These are phyloP conservation scores for Allobates femoralis DNA, from an alignment of 2,797 vertebrate genomes.

Conservation along the genomic window DNA sequence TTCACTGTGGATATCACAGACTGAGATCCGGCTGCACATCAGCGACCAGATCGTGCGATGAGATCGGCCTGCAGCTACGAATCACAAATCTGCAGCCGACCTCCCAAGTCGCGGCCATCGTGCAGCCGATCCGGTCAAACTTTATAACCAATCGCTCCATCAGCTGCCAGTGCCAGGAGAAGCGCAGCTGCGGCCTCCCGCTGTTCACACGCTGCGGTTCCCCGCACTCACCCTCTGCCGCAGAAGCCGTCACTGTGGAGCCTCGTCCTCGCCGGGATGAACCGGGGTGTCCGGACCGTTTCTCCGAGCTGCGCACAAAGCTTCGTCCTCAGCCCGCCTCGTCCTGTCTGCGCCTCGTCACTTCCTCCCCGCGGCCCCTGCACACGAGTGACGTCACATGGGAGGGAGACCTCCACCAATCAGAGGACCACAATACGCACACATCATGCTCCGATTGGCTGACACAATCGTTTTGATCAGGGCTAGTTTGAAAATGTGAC, in stretches of 20 bases:
- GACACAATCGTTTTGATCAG: fast-evolving
- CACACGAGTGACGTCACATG: too few relatives aligned
- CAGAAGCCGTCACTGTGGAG: neutral
- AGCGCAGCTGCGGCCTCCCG: too few relatives aligned
- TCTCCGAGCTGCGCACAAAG: conserved; percentile 14
- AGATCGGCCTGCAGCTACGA: too few relatives aligned
- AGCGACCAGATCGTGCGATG: too few relatives aligned
- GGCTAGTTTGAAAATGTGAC: neutral
- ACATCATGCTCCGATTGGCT: neutral
- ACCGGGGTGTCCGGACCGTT: neutral
- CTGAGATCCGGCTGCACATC: too few relatives aligned
- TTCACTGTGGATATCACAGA: too few relatives aligned
- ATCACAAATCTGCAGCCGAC: too few relatives aligned
- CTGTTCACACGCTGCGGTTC: too few relatives aligned
- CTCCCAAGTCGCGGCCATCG: too few relatives aligned
- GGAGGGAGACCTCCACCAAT: too few relatives aligned
- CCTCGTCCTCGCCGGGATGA: neutral
- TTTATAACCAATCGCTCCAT: neutral
- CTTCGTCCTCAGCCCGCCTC: neutral
- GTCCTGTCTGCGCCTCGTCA: neutral
- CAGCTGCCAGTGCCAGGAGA: neutral
- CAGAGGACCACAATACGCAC: too few relatives aligned
- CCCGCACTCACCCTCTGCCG: neutral
- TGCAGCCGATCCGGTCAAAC: neutral
- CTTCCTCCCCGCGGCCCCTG: neutral